These are phyloP conservation scores for Pteropus alecto DNA, from an alignment of 2,113 vertebrate genomes.

Conservation along the genomic window DNA sequence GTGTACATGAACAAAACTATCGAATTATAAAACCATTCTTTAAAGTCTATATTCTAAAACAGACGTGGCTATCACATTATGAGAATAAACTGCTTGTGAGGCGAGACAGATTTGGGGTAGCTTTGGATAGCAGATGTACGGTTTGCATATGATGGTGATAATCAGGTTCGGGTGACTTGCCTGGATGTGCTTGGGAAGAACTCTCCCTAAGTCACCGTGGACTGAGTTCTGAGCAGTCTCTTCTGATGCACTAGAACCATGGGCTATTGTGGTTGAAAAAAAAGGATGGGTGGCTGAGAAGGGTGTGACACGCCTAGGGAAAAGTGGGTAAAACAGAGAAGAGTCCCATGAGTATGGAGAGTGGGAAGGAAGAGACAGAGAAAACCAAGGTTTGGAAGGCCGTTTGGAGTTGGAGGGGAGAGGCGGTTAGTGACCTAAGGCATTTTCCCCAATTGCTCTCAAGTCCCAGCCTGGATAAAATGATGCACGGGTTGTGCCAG, in stretches of 20 bases:
- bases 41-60: background rate
- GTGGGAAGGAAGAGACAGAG: background rate
- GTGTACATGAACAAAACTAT: background rate
- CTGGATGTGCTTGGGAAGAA: background rate
- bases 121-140: rapidly evolving
- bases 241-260: background rate
- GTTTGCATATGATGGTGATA: background rate
- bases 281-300: too few relatives aligned
- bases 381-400: background rate
- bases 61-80: background rate
- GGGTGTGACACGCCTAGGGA: background rate
- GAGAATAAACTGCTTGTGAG: background rate
- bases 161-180: background rate
- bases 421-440: background rate
- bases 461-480: background rate
- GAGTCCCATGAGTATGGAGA: background rate
- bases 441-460: background rate
- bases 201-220: background rate
- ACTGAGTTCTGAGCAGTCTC: background rate
- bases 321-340: background rate
- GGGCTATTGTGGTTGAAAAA: background rate
- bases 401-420: background rate
- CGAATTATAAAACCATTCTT: background rate
- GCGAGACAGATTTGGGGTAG: background rate
- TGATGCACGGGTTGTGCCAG: background rate